Base-by-base conservation (phyloP, 2,113 vertebrate genomes). In the Phrynosoma platyrhinos region DNA sequence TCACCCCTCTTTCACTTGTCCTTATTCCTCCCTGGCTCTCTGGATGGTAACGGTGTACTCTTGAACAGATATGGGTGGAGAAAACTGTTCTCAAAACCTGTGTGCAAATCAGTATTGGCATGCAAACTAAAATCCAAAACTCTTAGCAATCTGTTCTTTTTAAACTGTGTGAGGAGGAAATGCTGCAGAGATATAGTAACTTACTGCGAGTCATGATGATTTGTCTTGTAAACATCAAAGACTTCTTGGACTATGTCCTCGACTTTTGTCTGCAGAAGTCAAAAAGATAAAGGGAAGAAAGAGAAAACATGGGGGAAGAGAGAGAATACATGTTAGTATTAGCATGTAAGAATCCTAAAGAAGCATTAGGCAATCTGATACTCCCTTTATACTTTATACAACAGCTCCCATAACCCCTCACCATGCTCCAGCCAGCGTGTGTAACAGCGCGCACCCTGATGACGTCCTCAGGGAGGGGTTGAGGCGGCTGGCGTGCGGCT, bases 191-290 rank as follows among this genome's bases (percentile, higher is more conserved):
- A 25, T n/a, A 72, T n/a, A 68, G 76, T 9, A 90, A 97, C 98
- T 98, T 96, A 99, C 98, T 98, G 97, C 0, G 97, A 95, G 74
- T 96, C 81, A 88, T 95, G 96, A 93, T 98, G 97, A 87, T 98
- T 98, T 86, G 97, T 96, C 96, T 97, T 97, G 97, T 96, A 98
- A 95, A 97, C 94, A 2, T 87, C 96, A 87, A 98, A 97, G 90
- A 98, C 97, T 75, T 99, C 98, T 94, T 98, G 97, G 86, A 99
- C 98, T 36, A 95, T 97, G 85, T 92, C 92, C 90, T 99, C 98
- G 88, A 99, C 98, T 94, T 97, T 99, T 95, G 95, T 97, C 98
- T 99, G 88, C 25, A 32, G 0, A 27, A 2, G 66, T 12, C 1
- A 0, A 1, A 14, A 6, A 21, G 9, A 25, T 8, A 71, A 7